Evolutionary conservation across 2,797 vertebrate species (phyloP), one percentile per base, ranked within the genome.

Genomic region (Danio kyathit): DNA sequence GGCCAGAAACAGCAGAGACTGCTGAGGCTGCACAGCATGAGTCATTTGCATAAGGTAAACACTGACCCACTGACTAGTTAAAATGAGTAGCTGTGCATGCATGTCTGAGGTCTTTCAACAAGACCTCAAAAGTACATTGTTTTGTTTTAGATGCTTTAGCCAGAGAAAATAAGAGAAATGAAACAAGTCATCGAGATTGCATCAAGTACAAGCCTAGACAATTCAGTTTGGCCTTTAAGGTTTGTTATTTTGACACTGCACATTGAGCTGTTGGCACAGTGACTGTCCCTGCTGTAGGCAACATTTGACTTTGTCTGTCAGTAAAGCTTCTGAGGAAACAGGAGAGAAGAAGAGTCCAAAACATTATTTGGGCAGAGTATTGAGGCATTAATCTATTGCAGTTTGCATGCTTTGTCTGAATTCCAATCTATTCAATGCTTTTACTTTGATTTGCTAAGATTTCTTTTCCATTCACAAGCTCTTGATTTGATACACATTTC

Each of bases 201-300:
- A 87, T 85, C 64, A 84, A 89, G 86, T 82, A 75, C 67, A 61
- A 85, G 85, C 77, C 73, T 48, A 82, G 89, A 88, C 84, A 82
- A 65, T 80, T 74, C 46, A 82, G 81, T 69, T 65, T 60, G 41
- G 57, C 84, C 41, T 7, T 8, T 77, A 48, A 59, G 63, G 83
- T 89, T 84, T 76, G 76, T 69, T 63, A 76, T 77, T 88, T 82
- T 67, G 46, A 76, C 77, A 61, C 21, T n/a, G n/a, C 57, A 79
- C 74, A 83, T 70, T 80, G 84, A 85, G 81, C 61, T 87, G 43
- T 61, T 61, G 40, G 69, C 46, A 14, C 66, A 11, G 9, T 79
- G 11, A 83, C 73, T 86, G 49, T 60, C 63, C 6, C 71, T 83
- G 67, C 29, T 56, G 56, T 43, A 5, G 5, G 29, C 49, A 73